Base-by-base conservation (phyloP, 2,888 invertebrate genomes). In the Hipparchia semele region DNA sequence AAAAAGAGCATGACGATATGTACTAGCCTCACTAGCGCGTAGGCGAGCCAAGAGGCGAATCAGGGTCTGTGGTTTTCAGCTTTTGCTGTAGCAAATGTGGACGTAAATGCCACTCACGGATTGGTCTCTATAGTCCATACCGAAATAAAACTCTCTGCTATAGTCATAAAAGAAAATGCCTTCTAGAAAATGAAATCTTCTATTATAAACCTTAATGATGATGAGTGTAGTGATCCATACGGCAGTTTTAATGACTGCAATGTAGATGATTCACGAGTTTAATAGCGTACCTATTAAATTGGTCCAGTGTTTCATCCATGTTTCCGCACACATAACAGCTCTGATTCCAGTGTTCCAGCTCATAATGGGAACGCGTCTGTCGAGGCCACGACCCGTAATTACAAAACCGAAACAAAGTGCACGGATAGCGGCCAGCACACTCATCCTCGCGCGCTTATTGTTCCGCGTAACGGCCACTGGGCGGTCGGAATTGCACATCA, bases 381-480 rank as follows among this genome's bases (percentile, higher is more conserved):
- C 13, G 69, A 81, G 87, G 89, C 83, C 90, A 80, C 89, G 90
- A 91, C 92, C 90, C 83, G 85, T 84, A 91, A 91, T 92, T 85
- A 78, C 53, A 53, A 39, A 84, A 79, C 90, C 91, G 85, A 92
- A 92, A 92, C 91, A 89, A 88, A 88, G 85, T 76, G 86, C 90
- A 87, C 86, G 80, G 87, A 89, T 89, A 88, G 80, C 82, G 82
- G 23, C 10, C 59, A 12, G 39, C 82, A 79, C 81, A 82, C 80
- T 81, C 81, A 80, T 78, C 76, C 77, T 78, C 80, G 75, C 80
- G 79, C 80, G 82, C 84, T 90, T 90, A 90, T 91, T 90, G 88
- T 72, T 71, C 54, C 69, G 73, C 71, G 68, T 70, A 68, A 62
- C 39, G 54, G 67, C 68, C 69, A 68, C 53, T 64, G 64, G 59